Evolutionary conservation across 1,140 invertebrate species (phyloP), one percentile per base, ranked within the genome.

Genomic region (Gerris buenoi): DNA sequence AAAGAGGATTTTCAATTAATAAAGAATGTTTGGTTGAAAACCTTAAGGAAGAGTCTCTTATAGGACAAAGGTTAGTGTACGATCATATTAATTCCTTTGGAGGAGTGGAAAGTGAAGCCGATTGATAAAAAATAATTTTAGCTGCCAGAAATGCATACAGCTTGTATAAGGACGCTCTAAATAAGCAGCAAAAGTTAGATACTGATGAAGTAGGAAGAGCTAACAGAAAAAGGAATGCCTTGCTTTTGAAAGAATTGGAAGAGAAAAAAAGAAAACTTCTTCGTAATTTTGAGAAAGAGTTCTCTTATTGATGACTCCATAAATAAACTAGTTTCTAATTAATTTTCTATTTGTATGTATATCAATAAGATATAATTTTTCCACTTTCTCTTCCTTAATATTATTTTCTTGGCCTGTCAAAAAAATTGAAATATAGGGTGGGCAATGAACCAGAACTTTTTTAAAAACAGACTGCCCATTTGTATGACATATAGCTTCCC

Each of bases 1-100:
- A 73, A 67, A 68, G 71, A 65, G 71, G 68, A 22, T 71, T 73
- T 64, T 73, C 71, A 2, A 64, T 72, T 0, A 72, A 73, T 26
- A 68, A 70, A 62, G 72, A 72, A 23, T 69, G 68, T 61, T 67
- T 73, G 46, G 65, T 70, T 10, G 68, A 71, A 62, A 72, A 73
- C 68, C 66, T 71, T 46, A 60, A 46, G 29, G 68, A 71, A 46
- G 14, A 69, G 25, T 72, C 70, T 15, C 66, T 73, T 25, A 65
- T 72, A 1, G 72, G 1, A 14, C 65, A 66, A 46, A 5, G 33
- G 5, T 46, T 46, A 18, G 33, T 46, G 5, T 46, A 46, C 18
- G 33, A 46, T 46, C 18, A 10, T 46, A 46, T 46, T 46, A 46
- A 46, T 10, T 46, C 33, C 5, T 46, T 46, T 46, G 33, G 33